A percentile compares a stretch with the other conserved stretches of the same genome.
These are phyloP conservation scores for Ophonus ardosiacus DNA, from an alignment of 2,888 invertebrate species.

Conservation along the genomic window DNA sequence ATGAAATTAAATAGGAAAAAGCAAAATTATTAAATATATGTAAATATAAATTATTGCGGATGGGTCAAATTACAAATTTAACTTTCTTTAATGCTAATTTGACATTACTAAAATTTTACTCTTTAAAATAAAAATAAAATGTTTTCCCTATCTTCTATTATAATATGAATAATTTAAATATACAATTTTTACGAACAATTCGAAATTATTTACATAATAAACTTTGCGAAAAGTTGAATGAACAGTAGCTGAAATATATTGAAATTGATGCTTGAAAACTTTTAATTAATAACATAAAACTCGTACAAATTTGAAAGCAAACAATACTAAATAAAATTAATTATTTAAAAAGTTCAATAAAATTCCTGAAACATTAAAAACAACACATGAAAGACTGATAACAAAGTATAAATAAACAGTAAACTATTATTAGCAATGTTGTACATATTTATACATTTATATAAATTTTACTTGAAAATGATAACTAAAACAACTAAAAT, in stretches of 20 bases:
- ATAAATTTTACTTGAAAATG: not conserved
- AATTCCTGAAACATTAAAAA: not conserved
- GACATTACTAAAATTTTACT: constrained; percentile 34
- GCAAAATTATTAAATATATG: constrained; percentile 23
- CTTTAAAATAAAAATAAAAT: constrained; percentile 21
- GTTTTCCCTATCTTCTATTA: not conserved
- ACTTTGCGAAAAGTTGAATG: not conserved
- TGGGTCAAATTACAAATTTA: constrained; percentile 11
- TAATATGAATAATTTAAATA: constrained; percentile 4
- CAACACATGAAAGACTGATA: not conserved
- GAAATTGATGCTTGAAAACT: not conserved
- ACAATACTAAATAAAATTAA: not conserved
- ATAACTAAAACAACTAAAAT: not conserved
- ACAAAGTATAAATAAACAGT: not conserved
- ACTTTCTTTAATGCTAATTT: constrained; percentile 51
- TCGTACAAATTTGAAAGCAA: not conserved
- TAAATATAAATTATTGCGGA: constrained; percentile 25
- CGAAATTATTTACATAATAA: not conserved
- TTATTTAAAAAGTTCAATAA: not conserved
- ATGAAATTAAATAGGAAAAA: not conserved
- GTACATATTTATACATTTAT: not conserved
- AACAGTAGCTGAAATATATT: not conserved
- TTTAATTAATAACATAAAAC: not conserved
- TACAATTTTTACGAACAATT: not conserved
- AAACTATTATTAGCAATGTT: not conserved